Base-by-base conservation (phyloP, 2,797 vertebrate species). In the Cynodonichthys magdalenae region DNA sequence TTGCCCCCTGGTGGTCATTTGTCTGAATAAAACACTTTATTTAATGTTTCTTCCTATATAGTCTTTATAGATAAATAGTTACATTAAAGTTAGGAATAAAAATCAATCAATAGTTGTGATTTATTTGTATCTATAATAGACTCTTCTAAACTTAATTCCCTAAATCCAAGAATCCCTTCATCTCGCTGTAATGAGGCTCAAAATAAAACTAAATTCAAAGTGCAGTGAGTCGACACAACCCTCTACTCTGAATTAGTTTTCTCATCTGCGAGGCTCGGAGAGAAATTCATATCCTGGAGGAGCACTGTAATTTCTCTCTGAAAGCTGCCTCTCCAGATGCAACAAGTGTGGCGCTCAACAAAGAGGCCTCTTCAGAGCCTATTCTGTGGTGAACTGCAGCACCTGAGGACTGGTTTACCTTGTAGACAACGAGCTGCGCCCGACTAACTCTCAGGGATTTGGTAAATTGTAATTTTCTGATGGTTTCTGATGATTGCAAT, bases 381-480 rank as follows among this genome's bases (percentile, higher is more conserved):
- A 68, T 72, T 75, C 66, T 54, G 41, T 52, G 8, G 12, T 12
- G 39, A 45, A 44, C 27, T 42, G 63, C 52, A 50, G 61, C 24
- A 0, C 59, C 59, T 53, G 68, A 63, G 53, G 58, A 69, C 60
- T 62, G 73, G 72, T 77, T 75, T 70, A 84, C 77, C 80, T 79
- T 62, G 54, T 65, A 68, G 45, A 79, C 85, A 87, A 89, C 87
- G 78, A 56, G 55, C 77, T 63, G 54, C 70, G 61, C 69, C 63
- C 52, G 15, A 36, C 53, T n/a, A n/a, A n/a, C n/a, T n/a, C n/a
- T n/a, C 74, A 81, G 85, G 73, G 69, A 69, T 80, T 79, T 84
- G 59, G 60, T 81, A 70, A 83, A 80, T 84, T 71, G 41, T 80
- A 75, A 86, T 82, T 81, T 81, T 75, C 74, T 41, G 63, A 10